Evolutionary conservation across 2,888 invertebrate species (phyloP), one percentile per base, ranked within the genome.

Genomic region (Phalera bucephala): DNA sequence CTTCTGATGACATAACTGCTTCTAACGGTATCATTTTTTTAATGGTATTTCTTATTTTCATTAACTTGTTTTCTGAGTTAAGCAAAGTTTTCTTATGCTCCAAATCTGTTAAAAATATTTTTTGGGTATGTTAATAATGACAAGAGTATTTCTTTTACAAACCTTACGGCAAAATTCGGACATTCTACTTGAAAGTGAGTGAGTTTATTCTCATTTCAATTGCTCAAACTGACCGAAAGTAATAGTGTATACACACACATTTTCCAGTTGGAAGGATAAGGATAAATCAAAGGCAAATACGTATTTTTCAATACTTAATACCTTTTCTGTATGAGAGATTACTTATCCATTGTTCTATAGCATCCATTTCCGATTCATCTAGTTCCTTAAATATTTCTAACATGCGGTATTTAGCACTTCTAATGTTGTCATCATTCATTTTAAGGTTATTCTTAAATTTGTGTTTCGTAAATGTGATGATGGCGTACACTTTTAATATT

Each of bases 1-100:
- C 75, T 62, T 90, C 89, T 0, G 83, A 66, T 12, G 72, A 47
- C 74, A 89, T 71, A 55, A 85, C 81, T 27, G 77, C 85, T 45
- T 75, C 72, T 54, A 83, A 73, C 6, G 90, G 89, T 8, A 90
- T 62, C 4, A 80, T 45, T 44, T 76, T 70, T 44, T 79, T 85
- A 19, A 89, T 71, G 1, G 70, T 66, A 19, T 73, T 59, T 1
- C 79, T 80, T 37, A 89, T 82, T 47, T 80, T 72, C 28, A 68
- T 57, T 2, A 90, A 53, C 6, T 51, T 49, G 31, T 75, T 73
- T 33, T 84, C 83, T 9, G 68, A 60, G 19, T 57, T 68, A 33
- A 61, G 49, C 1, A 86, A 41, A 2, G 49, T 31, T 44, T 62
- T 76, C 36, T 80, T 73, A 14, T 46, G 60, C 43, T 77, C 63